Evolutionary conservation across 2,113 vertebrate species (phyloP).

Genomic region (Uropsilus gracilis): DNA sequence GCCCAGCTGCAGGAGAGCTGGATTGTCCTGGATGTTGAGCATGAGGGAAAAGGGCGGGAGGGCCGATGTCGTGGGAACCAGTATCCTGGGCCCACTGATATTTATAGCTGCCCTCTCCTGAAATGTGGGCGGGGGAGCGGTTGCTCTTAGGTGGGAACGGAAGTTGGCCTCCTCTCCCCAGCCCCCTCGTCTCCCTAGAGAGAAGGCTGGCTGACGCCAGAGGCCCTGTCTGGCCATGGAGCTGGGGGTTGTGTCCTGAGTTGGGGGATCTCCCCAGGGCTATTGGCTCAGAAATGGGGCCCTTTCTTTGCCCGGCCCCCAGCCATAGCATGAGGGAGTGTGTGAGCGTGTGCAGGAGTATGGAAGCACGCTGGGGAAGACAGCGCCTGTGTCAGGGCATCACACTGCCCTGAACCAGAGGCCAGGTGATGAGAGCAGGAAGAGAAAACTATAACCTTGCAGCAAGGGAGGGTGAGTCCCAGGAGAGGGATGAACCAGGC

Average conservation of each 20-base stretch:
- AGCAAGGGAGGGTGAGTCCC: neutral
- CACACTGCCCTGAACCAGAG: neutral
- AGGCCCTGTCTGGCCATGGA: neutral
- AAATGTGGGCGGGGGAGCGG: neutral
- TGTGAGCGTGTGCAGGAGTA: fast-evolving
- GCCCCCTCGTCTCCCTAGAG: slow-evolving; percentile 51
- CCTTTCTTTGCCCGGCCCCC: neutral
- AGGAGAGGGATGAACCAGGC: neutral
- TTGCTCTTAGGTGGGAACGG: slow-evolving; percentile 77
- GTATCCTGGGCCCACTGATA: slow-evolving; percentile 61
- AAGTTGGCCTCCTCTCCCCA: slow-evolving; percentile 61
- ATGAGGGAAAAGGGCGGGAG: neutral
- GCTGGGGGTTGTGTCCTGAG: neutral
- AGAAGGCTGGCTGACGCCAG: neutral
- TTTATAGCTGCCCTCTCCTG: slow-evolving; percentile 73
- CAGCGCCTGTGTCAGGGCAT: neutral
- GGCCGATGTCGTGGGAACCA: slow-evolving; percentile 63
- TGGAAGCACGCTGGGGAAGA: too few species aligned
- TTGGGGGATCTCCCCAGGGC: neutral
- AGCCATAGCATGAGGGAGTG: neutral
- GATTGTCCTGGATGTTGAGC: neutral
- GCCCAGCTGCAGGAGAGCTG: slow-evolving; percentile 38
- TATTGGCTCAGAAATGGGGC: neutral
- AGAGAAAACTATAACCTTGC: neutral
- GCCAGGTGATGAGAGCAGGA: neutral